Base-by-base conservation (phyloP, 2,113 vertebrate species). In the Callopanchax toddi region DNA sequence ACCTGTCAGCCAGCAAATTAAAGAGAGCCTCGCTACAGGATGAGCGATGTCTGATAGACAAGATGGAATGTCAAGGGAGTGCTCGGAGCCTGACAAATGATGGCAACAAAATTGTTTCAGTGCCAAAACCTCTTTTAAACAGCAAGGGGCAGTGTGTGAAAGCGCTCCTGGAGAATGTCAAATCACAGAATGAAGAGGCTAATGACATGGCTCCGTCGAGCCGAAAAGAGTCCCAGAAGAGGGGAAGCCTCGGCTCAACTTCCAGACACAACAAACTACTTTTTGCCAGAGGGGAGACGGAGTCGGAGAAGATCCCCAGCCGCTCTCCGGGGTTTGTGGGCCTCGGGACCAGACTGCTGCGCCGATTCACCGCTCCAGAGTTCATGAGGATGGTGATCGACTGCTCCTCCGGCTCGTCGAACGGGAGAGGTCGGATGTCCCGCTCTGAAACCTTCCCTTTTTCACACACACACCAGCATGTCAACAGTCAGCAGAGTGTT, bases 11-110 rank as follows among this genome's bases (percentile, higher is more conserved):
- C 78, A 86, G 82, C 55, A 88, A 78, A 76, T 87, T 91, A 61
- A 93, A 93, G 81, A 83, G 92, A 89, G 92, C 90, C 43, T 93
- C 92, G 0, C 84, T 93, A 10, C 92, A 91, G 80, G 91, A 92
- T 26, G 92, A 92, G 51, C 85, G 87, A 82, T 88, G 89, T 16
- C 87, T 93, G 22, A 79, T 89, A 60, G 79, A 89, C 56, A 90
- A 89, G 77, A 87, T 79, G 54, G 87, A 89, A 36, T 86, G 82
- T 74, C 87, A 87, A 50, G 83, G 84, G 76, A 86, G 81, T 64
- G 49, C 71, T 32, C 32, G 54, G 16, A 52, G 60, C 16, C 57
- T 77, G 65, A 78, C 76, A 50, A 85, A 68, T 13, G 64, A 85
- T 10, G n/a, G 58, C 26, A 78, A 89, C 67, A 89, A 87, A 79